These are phyloP conservation scores for Cuniculus paca DNA, from an alignment of 2,797 vertebrate species.

Conservation along the genomic window DNA sequence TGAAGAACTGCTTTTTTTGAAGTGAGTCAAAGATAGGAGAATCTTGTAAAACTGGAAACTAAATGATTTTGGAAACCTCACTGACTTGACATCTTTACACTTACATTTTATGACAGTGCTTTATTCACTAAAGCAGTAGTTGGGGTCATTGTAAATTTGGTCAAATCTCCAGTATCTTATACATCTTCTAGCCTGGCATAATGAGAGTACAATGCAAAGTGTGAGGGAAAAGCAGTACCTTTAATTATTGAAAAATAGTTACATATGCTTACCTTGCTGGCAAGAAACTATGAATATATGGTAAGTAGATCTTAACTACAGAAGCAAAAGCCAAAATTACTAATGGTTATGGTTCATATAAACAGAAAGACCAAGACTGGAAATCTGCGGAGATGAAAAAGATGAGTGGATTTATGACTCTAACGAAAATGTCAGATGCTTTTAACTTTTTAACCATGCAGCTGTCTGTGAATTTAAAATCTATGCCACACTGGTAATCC, in stretches of 20 bases:
- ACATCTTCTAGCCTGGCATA: neutral
- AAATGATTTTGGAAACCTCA: conserved; percentile 26
- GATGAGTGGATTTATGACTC: neutral
- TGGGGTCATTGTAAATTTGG: neutral
- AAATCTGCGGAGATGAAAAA: neutral
- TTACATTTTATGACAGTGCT: neutral
- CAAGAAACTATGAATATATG: neutral
- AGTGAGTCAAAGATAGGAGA: neutral
- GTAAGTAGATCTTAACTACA: neutral
- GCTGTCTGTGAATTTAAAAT: conserved; percentile 25
- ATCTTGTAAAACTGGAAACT: neutral
- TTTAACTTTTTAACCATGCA: neutral
- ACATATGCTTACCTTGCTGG: neutral
- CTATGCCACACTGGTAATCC: neutral
- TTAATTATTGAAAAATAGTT: neutral
- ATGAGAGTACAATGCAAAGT: neutral
- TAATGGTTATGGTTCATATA: neutral
- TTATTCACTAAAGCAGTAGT: neutral
- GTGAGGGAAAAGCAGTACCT: neutral
- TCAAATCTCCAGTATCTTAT: neutral
- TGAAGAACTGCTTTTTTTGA: neutral
- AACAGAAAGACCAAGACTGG: conserved; percentile 30
- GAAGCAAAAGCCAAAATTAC: neutral
- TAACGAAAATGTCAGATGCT: conserved; percentile 7
- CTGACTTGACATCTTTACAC: neutral